A percentile compares a stretch with the other conserved stretches of the same genome.
phyloP scores from a whole-genome alignment of 2,113 vertebrate species.

The Bos javanicus region DNA sequence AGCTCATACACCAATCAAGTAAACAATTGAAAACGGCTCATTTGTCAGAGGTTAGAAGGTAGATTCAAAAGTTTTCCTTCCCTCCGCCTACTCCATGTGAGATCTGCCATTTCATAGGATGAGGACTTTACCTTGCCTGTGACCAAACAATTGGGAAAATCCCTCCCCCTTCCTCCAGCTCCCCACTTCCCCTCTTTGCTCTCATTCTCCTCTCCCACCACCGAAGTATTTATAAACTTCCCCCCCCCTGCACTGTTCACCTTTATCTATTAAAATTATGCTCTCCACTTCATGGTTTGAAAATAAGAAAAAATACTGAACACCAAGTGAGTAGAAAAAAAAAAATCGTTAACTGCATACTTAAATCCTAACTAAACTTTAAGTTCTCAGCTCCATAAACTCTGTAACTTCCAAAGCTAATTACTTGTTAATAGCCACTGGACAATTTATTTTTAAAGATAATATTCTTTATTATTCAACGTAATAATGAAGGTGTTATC shows the following conservation, averaged over 20 bases:
- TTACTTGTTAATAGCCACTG: neutral
- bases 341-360: neutral
- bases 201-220: neutral
- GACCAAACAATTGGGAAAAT: conserved; percentile 60
- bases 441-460: neutral
- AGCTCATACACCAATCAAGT: neutral
- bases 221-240: neutral
- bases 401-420: neutral
- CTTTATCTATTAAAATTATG: neutral
- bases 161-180: conserved; percentile 23
- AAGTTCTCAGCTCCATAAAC: conserved; percentile 15
- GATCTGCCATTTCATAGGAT: conserved; percentile 61
- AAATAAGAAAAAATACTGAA: neutral
- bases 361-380: conserved; percentile 24
- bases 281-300: neutral
- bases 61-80: conserved; percentile 53
- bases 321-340: neutral
- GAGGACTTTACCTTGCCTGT: conserved; percentile 36
- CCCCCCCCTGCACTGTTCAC: neutral
- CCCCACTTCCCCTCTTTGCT: conserved; percentile 5
- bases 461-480: neutral
- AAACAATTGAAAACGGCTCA: neutral
- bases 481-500: neutral
- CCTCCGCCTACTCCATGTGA: conserved; percentile 13
- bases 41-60: neutral